Conservation (phyloP, 1,140 invertebrate genomes). For the Riptortus pedestris region DNA sequence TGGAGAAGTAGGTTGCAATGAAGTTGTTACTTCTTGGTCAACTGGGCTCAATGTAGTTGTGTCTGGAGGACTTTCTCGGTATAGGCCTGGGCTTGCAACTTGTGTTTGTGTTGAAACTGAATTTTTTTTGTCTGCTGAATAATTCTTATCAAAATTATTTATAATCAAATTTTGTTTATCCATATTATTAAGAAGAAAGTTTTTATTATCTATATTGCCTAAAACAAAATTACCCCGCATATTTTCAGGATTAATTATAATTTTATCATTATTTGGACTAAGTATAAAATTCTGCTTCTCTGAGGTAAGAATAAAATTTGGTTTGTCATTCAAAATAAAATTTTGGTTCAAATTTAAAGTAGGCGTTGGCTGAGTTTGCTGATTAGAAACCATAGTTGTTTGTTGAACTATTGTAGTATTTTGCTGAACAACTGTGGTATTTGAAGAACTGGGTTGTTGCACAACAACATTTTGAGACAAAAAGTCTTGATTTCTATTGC, state of each 20-base stretch:
- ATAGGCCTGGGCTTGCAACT: constrained; percentile 38
- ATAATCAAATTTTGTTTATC: constrained; percentile 25
- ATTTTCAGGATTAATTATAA: constrained; percentile 20
- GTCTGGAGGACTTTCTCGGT: constrained; percentile 52
- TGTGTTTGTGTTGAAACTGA: constrained; percentile 64
- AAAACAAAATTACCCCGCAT: constrained; percentile 19
- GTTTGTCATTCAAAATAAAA: constrained; percentile 32
- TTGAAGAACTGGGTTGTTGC: constrained; percentile 35
- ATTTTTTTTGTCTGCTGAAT: constrained; percentile 34
- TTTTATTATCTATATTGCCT: constrained; percentile 20
- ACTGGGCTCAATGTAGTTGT: constrained; percentile 69
- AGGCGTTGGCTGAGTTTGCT: constrained; percentile 38
- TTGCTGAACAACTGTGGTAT: constrained; percentile 41
- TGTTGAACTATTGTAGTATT: constrained; percentile 59
- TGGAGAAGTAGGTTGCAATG: constrained; percentile 31
- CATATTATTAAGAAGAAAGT: constrained; percentile 16
- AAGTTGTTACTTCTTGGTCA: constrained; percentile 36
- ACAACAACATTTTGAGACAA: constrained; percentile 22
- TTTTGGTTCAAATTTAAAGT: constrained; percentile 31
- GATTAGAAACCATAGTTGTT: constrained; percentile 60
- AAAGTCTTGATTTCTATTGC: constrained; percentile 20
- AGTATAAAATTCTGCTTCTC: constrained; percentile 34
- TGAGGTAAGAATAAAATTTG: constrained; percentile 33
- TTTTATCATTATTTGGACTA: constrained; percentile 32
- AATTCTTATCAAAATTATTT: constrained; percentile 26